Percentiles rank a stretch among this genome's conserved stretches.
These are phyloP conservation scores for Butastur rufipennis DNA, from an alignment of 2,113 vertebrate species.

Conservation along the genomic window DNA sequence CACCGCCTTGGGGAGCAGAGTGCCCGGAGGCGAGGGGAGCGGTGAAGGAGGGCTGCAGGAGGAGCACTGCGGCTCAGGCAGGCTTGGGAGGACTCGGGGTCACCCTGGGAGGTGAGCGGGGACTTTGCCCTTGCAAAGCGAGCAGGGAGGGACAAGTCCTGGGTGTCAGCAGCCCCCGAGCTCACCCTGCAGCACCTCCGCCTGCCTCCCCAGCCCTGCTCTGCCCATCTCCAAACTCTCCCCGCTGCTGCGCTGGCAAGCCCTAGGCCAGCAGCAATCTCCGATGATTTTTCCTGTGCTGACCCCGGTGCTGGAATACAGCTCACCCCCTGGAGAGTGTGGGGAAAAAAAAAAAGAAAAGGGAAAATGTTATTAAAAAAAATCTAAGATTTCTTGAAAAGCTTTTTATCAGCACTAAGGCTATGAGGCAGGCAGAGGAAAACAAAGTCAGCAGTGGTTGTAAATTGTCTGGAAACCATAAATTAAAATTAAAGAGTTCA, in stretches of 20 bases:
- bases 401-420: neutral
- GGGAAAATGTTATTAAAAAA: fast-evolving
- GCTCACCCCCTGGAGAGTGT: neutral
- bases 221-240: neutral
- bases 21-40: neutral
- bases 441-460: constrained; percentile 23
- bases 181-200: neutral
- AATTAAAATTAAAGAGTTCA: constrained; percentile 71
- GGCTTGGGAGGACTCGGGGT: neutral
- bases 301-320: neutral
- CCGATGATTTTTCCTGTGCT: neutral
- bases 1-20: neutral
- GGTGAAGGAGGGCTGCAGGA: neutral
- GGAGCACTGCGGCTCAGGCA: fast-evolving
- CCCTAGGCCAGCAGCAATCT: neutral
- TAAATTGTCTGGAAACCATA: constrained; percentile 62
- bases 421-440: neutral
- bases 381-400: neutral
- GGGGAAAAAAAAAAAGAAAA: too few species aligned
- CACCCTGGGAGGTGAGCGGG: neutral
- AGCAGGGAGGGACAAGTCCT: neutral
- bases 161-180: neutral
- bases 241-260: neutral
- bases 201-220: neutral
- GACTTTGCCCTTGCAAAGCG: neutral